phyloP scores from a whole-genome alignment of 2,888 invertebrate genomes.

The Plebejus argus region DNA sequence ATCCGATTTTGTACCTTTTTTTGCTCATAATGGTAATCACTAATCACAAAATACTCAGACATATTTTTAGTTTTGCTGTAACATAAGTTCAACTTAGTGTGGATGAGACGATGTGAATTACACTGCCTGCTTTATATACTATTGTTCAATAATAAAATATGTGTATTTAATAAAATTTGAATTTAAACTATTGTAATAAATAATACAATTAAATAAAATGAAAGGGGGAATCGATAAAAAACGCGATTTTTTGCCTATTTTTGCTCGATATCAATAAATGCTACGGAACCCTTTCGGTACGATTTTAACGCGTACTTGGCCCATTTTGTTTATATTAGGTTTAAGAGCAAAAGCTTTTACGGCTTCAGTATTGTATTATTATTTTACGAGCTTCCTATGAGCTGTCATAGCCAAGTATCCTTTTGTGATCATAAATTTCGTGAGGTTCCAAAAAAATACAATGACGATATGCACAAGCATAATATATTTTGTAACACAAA shows the following conservation, averaged over 20 bases:
- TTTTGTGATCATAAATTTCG: slow-evolving; percentile 11
- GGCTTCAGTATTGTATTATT: slow-evolving; percentile 22
- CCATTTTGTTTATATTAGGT: slow-evolving; percentile 42
- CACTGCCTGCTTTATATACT: not conserved
- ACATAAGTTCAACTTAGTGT: not conserved
- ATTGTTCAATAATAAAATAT: not conserved
- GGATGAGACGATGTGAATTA: no score
- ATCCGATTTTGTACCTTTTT: no score
- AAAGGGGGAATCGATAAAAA: no score
- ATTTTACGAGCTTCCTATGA: slow-evolving; percentile 17
- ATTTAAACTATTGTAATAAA: no score
- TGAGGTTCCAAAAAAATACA: not conserved
- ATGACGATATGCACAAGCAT: not conserved
- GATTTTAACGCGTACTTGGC: not conserved
- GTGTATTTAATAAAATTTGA: no score
- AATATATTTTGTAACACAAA: not conserved
- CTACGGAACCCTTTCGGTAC: not conserved
- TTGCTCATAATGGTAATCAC: no score
- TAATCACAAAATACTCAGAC: no score
- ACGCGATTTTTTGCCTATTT: no score
- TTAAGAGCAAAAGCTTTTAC: slow-evolving; percentile 37
- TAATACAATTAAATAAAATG: no score
- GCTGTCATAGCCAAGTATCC: not conserved
- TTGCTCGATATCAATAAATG: not conserved
- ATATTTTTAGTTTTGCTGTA: not conserved